These are phyloP conservation scores for Notarius lentiginosus DNA, from an alignment of 2,113 vertebrate genomes.

Conservation along the genomic window DNA sequence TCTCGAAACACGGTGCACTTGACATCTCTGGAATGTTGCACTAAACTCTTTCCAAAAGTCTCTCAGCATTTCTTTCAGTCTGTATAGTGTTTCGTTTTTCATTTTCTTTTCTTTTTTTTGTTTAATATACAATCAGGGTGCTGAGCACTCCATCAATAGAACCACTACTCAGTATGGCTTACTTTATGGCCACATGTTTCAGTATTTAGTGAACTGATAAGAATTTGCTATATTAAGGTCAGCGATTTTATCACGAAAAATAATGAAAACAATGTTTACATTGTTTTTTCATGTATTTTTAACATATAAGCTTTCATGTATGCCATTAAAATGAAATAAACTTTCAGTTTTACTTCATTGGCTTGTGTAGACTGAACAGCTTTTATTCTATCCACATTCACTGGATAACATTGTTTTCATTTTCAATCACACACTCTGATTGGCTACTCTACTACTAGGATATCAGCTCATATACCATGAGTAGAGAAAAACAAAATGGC, in stretches of 20 bases:
- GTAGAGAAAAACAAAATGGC: no score
- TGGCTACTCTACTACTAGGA: no score
- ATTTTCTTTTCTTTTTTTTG: neutral
- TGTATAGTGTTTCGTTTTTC: constrained; percentile 25
- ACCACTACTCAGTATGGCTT: constrained; percentile 52
- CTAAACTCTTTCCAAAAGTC: constrained; percentile 15
- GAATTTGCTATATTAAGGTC: constrained; percentile 43
- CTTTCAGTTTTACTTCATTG: neutral
- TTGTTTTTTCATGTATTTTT: constrained; percentile 32
- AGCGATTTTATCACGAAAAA: constrained; percentile 35
- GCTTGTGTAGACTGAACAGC: neutral
- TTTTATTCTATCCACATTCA: neutral
- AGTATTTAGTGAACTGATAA: constrained; percentile 55
- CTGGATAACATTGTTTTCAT: no score
- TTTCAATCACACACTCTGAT: no score
- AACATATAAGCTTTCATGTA: constrained; percentile 39
- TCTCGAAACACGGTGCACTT: constrained; percentile 1
- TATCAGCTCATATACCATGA: no score
- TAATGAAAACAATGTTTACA: constrained; percentile 12
- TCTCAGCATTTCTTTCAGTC: constrained; percentile 4
- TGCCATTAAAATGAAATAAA: constrained; percentile 40
- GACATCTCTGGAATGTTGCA: constrained; percentile 1
- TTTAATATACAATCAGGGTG: constrained; percentile 62
- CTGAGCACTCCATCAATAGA: constrained; percentile 65
- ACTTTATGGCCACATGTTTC: constrained; percentile 44